These are phyloP conservation scores for Hyles lineata DNA, from an alignment of 2,888 invertebrate species.

Conservation along the genomic window DNA sequence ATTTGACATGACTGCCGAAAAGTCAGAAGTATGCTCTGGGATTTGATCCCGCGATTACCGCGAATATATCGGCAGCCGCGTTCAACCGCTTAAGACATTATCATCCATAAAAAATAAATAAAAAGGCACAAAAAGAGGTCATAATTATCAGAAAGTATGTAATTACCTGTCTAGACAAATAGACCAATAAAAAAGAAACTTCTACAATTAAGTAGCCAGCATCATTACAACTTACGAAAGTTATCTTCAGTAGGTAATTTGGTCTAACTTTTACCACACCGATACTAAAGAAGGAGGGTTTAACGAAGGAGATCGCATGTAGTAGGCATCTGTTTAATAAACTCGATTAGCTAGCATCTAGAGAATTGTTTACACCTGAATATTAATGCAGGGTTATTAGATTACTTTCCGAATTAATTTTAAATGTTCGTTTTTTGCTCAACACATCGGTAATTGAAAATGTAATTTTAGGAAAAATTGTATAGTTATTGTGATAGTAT, in stretches of 20 bases:
- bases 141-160: background rate
- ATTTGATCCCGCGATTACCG: no score
- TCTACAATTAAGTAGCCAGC: background rate
- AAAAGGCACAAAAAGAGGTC: no score
- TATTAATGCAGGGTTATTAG: background rate
- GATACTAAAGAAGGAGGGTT: background rate
- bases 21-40: no score
- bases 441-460: no score
- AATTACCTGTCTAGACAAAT: background rate
- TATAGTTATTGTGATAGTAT: no score
- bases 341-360: background rate
- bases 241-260: background rate
- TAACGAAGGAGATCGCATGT: background rate
- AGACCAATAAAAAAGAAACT: constrained; percentile 3
- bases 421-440: no score
- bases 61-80: no score
- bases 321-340: background rate
- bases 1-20: no score
- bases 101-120: no score
- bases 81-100: no score
- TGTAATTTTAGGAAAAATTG: no score
- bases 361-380: background rate
- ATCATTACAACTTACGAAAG: background rate
- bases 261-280: background rate
- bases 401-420: no score